Evolutionary conservation across 2,888 invertebrate species (phyloP), one percentile per base, ranked within the genome.

Genomic region (Cosmia trapezina): DNA sequence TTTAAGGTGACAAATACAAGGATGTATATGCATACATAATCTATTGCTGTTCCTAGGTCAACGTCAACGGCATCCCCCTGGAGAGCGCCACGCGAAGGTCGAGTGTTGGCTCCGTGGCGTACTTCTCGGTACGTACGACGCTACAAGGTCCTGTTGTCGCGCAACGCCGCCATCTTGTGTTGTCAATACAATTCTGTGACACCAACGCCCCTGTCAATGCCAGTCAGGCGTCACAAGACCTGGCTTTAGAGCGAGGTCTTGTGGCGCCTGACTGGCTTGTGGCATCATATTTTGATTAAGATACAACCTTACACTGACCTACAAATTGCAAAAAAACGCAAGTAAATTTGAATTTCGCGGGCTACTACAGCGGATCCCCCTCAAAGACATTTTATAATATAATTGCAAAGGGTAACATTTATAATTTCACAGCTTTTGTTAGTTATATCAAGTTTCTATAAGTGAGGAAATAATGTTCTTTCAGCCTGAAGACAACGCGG

Each of bases 51-150:
- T 83, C 75, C 2, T 80, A 94, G 93, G 87, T 93, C 0, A 73
- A 70, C 4, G 87, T 92, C 0, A 91, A 93, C 49, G 93, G 94
- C 0, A 88, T 93, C 1, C 85, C 87, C 0, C 37, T 93, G n/a
- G 88, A 89, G 8, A 64, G 83, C 0, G 78, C 78, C 0, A 79
- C 83, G 0, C 83, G 89, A 6, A 83, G 91, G 19, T 84, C 86
- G 0, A 77, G 67, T 0, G 63, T 70, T 0, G 83, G 90, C 28
- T 47, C 90, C 0, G 66, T 86, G 3, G 91, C 88, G 0, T 91
- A 89, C 73, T 93, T 83, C 45, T 63, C 85, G 64, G 92, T 92
- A 81, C 83, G 89, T 63, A 51, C n/a, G 19, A 12, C 5, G 14
- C 8, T 14, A 33, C 14, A 6, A 62, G 12, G 12, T 28, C n/a